Evolutionary conservation across 2,797 vertebrate species (phyloP).

Genomic region (Cottoperca gobio): DNA sequence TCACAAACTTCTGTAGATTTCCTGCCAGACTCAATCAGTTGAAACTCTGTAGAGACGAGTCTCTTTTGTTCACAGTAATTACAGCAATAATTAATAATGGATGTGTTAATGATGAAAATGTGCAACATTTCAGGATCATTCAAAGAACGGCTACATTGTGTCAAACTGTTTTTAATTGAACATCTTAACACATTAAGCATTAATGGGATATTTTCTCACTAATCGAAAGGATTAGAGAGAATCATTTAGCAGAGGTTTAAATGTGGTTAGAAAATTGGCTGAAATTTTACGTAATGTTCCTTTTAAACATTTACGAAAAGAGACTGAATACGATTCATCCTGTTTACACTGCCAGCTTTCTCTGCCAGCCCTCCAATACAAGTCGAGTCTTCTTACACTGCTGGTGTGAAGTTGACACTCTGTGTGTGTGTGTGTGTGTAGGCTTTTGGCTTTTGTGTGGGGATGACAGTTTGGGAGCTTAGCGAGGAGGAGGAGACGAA

Average conservation of each 20-base stretch:
- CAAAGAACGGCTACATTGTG: neutral
- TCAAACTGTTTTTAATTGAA: neutral
- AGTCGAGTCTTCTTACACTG: slow-evolving; percentile 41
- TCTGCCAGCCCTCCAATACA: slow-evolving; percentile 31
- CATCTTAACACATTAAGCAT: neutral
- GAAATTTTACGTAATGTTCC: neutral
- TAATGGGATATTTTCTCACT: neutral
- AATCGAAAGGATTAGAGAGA: neutral
- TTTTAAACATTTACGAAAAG: slow-evolving; percentile 23
- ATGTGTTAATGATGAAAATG: neutral
- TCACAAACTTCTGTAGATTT: slow-evolving; percentile 1
- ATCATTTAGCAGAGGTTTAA: too few relatives aligned
- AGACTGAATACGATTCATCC: slow-evolving; percentile 25
- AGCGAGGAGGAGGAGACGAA: slow-evolving; percentile 39
- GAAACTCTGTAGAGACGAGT: neutral
- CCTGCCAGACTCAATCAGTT: neutral
- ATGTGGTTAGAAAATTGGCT: neutral
- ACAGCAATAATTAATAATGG: neutral
- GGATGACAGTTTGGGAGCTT: slow-evolving; percentile 68
- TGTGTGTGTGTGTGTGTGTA: slow-evolving; percentile 25
- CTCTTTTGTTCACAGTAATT: slow-evolving; percentile 13
- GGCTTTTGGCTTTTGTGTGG: slow-evolving; percentile 45
- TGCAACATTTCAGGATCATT: neutral
- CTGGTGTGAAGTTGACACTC: slow-evolving; percentile 38
- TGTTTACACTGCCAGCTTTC: slow-evolving; percentile 41